Conservation (phyloP, 2,797 vertebrate genomes). For the Clarias laeviceps region DNA sequence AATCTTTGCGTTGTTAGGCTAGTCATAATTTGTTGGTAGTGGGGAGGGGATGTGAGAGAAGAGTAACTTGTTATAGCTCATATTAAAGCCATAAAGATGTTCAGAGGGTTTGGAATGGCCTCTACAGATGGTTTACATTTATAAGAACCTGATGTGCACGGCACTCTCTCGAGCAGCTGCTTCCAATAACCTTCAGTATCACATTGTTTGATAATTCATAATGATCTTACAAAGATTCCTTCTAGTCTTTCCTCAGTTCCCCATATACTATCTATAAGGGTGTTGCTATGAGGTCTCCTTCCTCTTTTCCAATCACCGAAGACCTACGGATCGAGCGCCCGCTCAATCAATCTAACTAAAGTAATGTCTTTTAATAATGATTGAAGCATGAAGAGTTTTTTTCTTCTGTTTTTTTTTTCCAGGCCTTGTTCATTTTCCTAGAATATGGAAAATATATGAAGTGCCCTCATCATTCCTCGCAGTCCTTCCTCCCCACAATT, state of each 20-base stretch:
- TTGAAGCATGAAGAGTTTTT: not conserved
- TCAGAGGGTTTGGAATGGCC: slow-evolving; percentile 41
- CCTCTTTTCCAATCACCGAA: slow-evolving; percentile 25
- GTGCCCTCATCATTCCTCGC: not conserved
- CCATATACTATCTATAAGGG: slow-evolving; percentile 24
- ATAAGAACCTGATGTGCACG: slow-evolving; percentile 57
- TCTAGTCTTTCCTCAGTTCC: slow-evolving; percentile 34
- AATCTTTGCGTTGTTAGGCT: not conserved
- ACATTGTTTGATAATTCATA: slow-evolving; percentile 60
- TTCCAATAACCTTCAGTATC: slow-evolving; percentile 58
- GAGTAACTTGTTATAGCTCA: slow-evolving; percentile 43
- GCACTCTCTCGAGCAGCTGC: slow-evolving; percentile 55
- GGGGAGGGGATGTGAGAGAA: slow-evolving; percentile 8
- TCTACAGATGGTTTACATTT: slow-evolving; percentile 58
- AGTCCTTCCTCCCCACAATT: not conserved
- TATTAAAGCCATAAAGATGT: slow-evolving; percentile 51
- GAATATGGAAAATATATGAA: not conserved
- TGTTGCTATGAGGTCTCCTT: slow-evolving; percentile 27
- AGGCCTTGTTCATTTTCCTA: not conserved
- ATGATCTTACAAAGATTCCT: slow-evolving; percentile 55
- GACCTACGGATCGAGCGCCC: slow-evolving; percentile 8
- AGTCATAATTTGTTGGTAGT: slow-evolving; percentile 23
- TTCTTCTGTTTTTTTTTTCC: not conserved
- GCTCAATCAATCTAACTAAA: slow-evolving; percentile 14
- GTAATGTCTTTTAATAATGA: slow-evolving; percentile 18